Base-by-base conservation (phyloP, 2,113 vertebrate species). In the Dromas ardeola region DNA sequence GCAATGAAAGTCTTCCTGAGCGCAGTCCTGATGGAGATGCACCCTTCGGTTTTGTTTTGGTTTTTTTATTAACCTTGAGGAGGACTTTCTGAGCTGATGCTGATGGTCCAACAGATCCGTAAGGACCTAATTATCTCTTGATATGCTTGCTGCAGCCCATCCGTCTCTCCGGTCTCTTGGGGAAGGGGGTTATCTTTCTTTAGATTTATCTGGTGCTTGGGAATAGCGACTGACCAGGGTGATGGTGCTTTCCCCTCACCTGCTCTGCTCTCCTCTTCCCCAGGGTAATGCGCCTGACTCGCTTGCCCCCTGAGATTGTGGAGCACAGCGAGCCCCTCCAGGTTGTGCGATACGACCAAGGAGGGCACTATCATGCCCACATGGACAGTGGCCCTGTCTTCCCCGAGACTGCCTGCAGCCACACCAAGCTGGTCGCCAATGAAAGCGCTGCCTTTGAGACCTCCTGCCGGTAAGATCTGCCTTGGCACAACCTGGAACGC, bases 321-420 rank as follows among this genome's bases (percentile, higher is more conserved):
- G 99, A 99, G 94, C 98, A 99, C 97, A 99, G 99, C 2, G 99
- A 99, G 97, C 99, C 99, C 0, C 97, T 99, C 89, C 99, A 99
- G 97, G 99, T 99, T 25, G 99, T 99, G 91, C 98, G 98, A 34
- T 99, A 99, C 0, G 98, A 99, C 77, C 98, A 98, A 52, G 99
- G 99, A 66, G 99, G 99, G 50, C 99, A 99, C 97, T 99, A 99
- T 95, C 98, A 99, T 5, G 99, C 99, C 85, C 99, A 99, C 79
- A 98, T 99, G 95, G 99, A 99, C 98, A 99, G 99, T 45, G 99
- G 99, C 53, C 98, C 98, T 0, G 97, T 99, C 82, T 99, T 98
- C 90, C 98, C 98, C 0, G 99, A 99, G 94, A 99, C 99, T 5
- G 98, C 98, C 95, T 99, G 99, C 91, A 98, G 98, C 36, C 99